phyloP scores from a whole-genome alignment of 2,113 vertebrate genomes.

The Paralichthys olivaceus region DNA sequence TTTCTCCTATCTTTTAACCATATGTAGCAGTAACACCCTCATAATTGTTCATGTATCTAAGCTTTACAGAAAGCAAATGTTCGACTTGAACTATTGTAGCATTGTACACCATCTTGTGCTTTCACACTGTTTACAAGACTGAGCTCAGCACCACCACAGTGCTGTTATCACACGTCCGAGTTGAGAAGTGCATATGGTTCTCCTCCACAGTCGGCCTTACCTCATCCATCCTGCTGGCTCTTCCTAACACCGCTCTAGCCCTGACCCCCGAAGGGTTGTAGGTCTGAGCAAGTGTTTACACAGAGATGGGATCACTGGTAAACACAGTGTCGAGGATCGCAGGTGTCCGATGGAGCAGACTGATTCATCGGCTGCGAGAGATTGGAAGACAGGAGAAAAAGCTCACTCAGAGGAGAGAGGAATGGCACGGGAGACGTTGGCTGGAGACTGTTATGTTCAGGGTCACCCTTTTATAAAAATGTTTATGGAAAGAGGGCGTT shows the following conservation, averaged over 20 bases:
- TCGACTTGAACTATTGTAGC: background rate
- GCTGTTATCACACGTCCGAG: background rate
- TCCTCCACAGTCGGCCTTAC: conserved; percentile 58
- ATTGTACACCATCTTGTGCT: background rate
- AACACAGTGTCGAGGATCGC: conserved; percentile 60
- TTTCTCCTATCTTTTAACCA: background rate
- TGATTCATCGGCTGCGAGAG: conserved; percentile 54
- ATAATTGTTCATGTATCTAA: background rate
- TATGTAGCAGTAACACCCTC: background rate
- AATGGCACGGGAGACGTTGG: conserved; percentile 10
- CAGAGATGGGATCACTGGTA: conserved; percentile 61
- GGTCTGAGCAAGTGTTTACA: conserved; percentile 69
- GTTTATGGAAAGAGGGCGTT: conserved; percentile 56
- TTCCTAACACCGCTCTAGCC: conserved; percentile 23
- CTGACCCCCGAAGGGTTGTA: conserved; percentile 59
- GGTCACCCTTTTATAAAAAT: conserved; percentile 38
- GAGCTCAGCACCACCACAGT: background rate
- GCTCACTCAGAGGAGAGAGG: background rate
- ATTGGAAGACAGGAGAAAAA: conserved; percentile 35
- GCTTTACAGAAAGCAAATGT: background rate
- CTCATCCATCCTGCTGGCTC: conserved; percentile 67
- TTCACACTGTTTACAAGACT: conserved; percentile 21
- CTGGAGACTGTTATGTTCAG: conserved; percentile 31
- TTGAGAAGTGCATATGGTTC: conserved; percentile 68
- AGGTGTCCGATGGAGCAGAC: conserved; percentile 68